These are phyloP conservation scores for Oncorhynchus nerka DNA, from an alignment of 2,113 vertebrate species.

Conservation along the genomic window DNA sequence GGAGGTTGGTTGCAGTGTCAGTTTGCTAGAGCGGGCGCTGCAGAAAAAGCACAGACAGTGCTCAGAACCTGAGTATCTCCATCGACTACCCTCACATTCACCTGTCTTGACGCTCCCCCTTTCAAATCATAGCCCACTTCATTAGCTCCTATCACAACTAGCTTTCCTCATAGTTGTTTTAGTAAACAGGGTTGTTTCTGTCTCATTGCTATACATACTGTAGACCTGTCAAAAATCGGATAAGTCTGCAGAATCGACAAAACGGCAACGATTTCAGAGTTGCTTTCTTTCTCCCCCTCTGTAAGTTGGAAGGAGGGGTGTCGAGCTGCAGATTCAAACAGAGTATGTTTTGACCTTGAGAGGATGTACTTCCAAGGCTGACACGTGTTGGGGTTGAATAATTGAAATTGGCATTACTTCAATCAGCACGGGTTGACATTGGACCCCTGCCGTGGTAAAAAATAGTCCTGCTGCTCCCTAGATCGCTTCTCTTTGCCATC, in stretches of 20 bases:
- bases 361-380: neutral
- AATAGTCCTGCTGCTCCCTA: neutral
- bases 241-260: too few relatives aligned
- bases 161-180: neutral
- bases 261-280: neutral
- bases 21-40: slow-evolving; percentile 56
- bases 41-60: slow-evolving; percentile 47
- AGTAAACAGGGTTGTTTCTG: neutral
- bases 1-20: slow-evolving; percentile 60
- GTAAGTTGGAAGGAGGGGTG: neutral
- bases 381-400: neutral
- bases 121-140: neutral
- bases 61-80: slow-evolving; percentile 48
- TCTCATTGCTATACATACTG: neutral
- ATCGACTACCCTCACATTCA: slow-evolving; percentile 44
- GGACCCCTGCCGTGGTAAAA: neutral
- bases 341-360: neutral
- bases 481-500: neutral
- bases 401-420: slow-evolving; percentile 3
- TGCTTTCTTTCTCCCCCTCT: neutral
- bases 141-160: neutral
- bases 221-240: neutral
- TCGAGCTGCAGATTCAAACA: neutral
- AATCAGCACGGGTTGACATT: slow-evolving; percentile 6
- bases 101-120: neutral